These are phyloP conservation scores for Decapterus maruadsi DNA, from an alignment of 2,797 vertebrate species.

Conservation along the genomic window DNA sequence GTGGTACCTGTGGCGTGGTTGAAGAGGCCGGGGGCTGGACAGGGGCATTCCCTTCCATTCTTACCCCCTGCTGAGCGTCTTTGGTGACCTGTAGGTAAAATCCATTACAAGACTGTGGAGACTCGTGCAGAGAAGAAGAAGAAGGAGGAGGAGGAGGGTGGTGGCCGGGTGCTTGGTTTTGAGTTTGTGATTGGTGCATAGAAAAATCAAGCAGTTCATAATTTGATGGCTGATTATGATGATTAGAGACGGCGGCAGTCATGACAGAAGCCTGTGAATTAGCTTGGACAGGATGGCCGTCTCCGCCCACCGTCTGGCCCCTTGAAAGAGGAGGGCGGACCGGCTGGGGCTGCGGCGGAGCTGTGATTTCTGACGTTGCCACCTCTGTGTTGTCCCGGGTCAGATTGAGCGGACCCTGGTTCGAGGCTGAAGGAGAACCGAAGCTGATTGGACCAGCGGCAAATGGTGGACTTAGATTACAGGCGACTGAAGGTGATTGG, in stretches of 20 bases:
- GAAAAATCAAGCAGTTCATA: slow-evolving; percentile 90
- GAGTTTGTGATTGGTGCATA: slow-evolving; percentile 84
- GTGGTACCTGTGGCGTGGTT: slow-evolving; percentile 53
- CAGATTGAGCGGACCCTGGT: slow-evolving; percentile 84
- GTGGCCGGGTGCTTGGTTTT: slow-evolving; percentile 72
- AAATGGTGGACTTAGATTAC: slow-evolving; percentile 80
- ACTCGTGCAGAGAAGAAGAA: slow-evolving; percentile 75
- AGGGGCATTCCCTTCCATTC: slow-evolving; percentile 68
- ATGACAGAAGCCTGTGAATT: slow-evolving; percentile 71
- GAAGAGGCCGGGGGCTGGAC: slow-evolving; percentile 50
- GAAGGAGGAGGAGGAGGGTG: background rate
- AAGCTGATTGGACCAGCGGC: slow-evolving; percentile 74
- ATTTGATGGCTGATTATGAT: slow-evolving; percentile 84
- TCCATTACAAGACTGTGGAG: slow-evolving; percentile 81
- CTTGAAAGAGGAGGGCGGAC: slow-evolving; percentile 72
- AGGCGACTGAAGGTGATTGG: slow-evolving; percentile 67
- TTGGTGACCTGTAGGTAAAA: slow-evolving; percentile 97
- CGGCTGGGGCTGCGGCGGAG: slow-evolving; percentile 71
- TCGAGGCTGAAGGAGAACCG: slow-evolving; percentile 64
- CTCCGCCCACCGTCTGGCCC: slow-evolving; percentile 65
- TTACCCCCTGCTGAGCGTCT: slow-evolving; percentile 85
- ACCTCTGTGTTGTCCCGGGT: slow-evolving; percentile 80
- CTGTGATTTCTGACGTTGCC: slow-evolving; percentile 64
- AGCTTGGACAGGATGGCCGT: slow-evolving; percentile 67
- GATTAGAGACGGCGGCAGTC: slow-evolving; percentile 76